Base-by-base conservation (phyloP, 2,797 vertebrate genomes). In the Trachurus trachurus region DNA sequence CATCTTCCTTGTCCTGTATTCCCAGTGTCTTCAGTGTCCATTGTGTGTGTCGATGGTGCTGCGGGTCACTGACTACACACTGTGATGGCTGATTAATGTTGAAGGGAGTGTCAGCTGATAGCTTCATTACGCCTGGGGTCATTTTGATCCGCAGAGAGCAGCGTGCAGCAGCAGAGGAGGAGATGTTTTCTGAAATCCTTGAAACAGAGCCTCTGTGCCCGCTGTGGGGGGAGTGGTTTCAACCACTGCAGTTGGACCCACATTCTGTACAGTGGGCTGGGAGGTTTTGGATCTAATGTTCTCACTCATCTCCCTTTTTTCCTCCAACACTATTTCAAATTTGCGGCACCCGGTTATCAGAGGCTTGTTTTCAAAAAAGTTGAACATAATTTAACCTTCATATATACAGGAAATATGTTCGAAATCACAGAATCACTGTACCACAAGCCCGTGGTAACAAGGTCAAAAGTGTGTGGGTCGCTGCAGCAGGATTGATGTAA, bases 11-110 rank as follows among this genome's bases (percentile, higher is more conserved):
- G 40, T 22, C 72, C 22, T 66, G 15, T 40, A 53, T 60, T 65
- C 10, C 6, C 45, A 64, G 64, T 81, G 47, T 73, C 63, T 66
- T 66, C 66, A 15, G 61, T 67, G 60, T 76, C 60, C 66, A 31
- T 52, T 68, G 56, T 84, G 70, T 53, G 54, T 52, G 65, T 59
- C 73, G 75, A 78, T 77, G 66, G 37, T 19, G 52, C 21, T 11
- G 29, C 66, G 54, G 71, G 80, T 74, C 54, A 17, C 77, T 65
- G 70, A 60, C n/a, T 67, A 26, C 82, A 82, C 66, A 64, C 84
- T 80, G 84, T 59, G 63, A 39, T 42, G 67, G 66, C 76, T 90
- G 90, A 90, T 92, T 84, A 71, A 87, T 86, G 70, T 17, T 70
- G 68, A 73, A 71, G 64, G 68, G 56, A 49, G 45, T 71, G 78